Percentiles rank a stretch among this genome's conserved stretches.
phyloP scores from a whole-genome alignment of 2,888 invertebrate genomes.

The Gryllus longicercus region DNA sequence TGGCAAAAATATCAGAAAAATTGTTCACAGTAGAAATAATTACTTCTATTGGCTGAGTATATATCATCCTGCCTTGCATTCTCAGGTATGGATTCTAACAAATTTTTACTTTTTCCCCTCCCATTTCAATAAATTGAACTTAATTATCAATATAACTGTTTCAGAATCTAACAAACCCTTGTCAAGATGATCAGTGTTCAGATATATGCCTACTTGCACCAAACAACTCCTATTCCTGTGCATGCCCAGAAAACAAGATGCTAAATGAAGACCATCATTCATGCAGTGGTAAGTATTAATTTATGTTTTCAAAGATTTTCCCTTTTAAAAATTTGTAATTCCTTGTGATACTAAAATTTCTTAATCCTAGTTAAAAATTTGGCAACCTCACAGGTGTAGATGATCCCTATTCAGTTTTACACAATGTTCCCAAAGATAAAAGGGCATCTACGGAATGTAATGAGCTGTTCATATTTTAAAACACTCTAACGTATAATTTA shows the following conservation, averaged over 20 bases:
- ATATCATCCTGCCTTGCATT: slow-evolving; percentile 67
- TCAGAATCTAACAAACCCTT: slow-evolving; percentile 54
- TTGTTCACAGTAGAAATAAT: slow-evolving; percentile 53
- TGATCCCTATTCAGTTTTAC: too few species aligned
- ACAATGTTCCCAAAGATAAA: too few species aligned
- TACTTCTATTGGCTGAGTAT: slow-evolving; percentile 65
- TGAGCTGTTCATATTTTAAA: too few species aligned
- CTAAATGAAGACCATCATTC: slow-evolving; percentile 54
- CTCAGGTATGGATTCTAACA: slow-evolving; percentile 38
- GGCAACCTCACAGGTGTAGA: too few species aligned
- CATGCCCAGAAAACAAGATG: slow-evolving; percentile 71
- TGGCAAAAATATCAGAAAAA: slow-evolving; percentile 58
- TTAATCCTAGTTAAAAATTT: too few species aligned
- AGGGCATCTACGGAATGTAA: too few species aligned
- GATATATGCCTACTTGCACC: slow-evolving; percentile 73
- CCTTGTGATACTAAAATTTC: background rate
- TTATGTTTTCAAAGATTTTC: too few species aligned
- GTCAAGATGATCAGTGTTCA: slow-evolving; percentile 61
- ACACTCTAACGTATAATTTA: too few species aligned
- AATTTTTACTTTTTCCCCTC: too few species aligned
- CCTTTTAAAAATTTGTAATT: background rate
- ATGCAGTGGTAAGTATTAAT: slow-evolving; percentile 52
- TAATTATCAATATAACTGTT: background rate
- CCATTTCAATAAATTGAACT: too few species aligned
- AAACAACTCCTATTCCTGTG: slow-evolving; percentile 58